Evolutionary conservation across 2,797 vertebrate genomes (phyloP), one percentile per base, ranked within the genome.

Genomic region (Hirundo rustica): DNA sequence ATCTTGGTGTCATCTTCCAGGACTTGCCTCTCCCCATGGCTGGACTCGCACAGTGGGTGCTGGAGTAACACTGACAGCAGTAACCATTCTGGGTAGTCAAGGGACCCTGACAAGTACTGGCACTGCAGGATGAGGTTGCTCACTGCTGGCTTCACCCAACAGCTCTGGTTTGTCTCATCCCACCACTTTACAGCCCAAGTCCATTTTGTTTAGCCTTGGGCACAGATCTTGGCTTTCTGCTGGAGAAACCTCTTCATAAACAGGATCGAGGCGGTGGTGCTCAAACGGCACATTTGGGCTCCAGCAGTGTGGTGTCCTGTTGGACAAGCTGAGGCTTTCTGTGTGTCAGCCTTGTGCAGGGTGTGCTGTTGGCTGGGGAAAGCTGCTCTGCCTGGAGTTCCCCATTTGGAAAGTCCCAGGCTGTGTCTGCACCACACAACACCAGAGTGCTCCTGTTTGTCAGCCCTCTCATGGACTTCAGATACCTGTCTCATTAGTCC

Each of bases 31-130:
- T 61, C n/a, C 7, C 55, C 11, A 1, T 14, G 42, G 23, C 30
- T 54, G 14, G 11, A 5, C 22, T 82, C n/a, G 10, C 34, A 42
- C 54, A 16, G 0, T 20, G 2, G 0, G 1, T 36, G 38, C 34
- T 44, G 44, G 27, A 1, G 3, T 0, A 16, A 47, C 54, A 48
- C 13, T 45, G 82, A n/a, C 54, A 77, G 15, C 36, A 71, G 53
- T 11, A 7, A 18, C 45, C 15, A 8, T 60, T 30, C 60, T 22
- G 58, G 15, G 17, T 21, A 54, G 32, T 4, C 53, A 23, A n/a
- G 65, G 45, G 48, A n/a, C 47, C 21, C 44, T 53, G 34, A 45
- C n/a, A n/a, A 13, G 23, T 3, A 2, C 3, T 27, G 74, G 17
- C 47, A 30, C 32, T 42, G 13, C 44, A 65, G 54, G 23, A 14